phyloP scores from a whole-genome alignment of 2,113 vertebrate species.

The Pelecanus crispus region DNA sequence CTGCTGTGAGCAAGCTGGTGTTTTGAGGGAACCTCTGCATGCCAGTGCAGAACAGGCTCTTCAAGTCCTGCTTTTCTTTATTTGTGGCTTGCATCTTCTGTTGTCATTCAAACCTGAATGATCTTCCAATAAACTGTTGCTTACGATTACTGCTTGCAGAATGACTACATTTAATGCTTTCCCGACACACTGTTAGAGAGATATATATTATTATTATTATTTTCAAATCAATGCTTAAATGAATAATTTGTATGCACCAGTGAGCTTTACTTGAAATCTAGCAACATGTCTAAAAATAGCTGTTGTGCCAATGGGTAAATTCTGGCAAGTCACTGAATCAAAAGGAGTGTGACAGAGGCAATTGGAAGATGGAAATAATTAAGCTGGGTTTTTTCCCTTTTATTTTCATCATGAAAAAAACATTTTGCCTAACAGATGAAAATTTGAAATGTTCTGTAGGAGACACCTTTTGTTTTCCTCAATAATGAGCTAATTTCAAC shows the following conservation, averaged over 20 bases:
- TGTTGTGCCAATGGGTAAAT: constrained; percentile 60
- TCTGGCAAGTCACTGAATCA: constrained; percentile 65
- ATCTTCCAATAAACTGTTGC: not conserved
- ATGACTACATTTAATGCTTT: constrained; percentile 27
- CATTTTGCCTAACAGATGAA: constrained; percentile 11
- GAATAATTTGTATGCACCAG: constrained; percentile 57
- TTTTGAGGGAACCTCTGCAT: not conserved
- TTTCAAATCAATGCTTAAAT: constrained; percentile 69
- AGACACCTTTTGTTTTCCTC: constrained; percentile 33
- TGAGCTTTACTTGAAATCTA: constrained; percentile 54
- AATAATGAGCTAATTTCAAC: constrained; percentile 7
- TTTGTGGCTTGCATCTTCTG: not conserved
- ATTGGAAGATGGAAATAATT: constrained; percentile 62
- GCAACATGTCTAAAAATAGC: constrained; percentile 65
- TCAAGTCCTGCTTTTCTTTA: not conserved
- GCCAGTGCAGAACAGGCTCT: not conserved
- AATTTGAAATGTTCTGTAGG: constrained; percentile 9
- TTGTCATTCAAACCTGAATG: constrained; percentile 38
- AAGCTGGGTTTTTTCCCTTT: constrained; percentile 17
- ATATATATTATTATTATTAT: constrained; percentile 50
- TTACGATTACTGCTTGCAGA: constrained; percentile 48
- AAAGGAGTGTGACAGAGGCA: constrained; percentile 48
- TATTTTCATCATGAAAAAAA: constrained; percentile 2
- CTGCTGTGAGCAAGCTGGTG: not conserved
- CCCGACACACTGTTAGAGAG: constrained; percentile 25